Base-by-base conservation (phyloP, 2,113 vertebrate species). In the Phocoena phocoena region DNA sequence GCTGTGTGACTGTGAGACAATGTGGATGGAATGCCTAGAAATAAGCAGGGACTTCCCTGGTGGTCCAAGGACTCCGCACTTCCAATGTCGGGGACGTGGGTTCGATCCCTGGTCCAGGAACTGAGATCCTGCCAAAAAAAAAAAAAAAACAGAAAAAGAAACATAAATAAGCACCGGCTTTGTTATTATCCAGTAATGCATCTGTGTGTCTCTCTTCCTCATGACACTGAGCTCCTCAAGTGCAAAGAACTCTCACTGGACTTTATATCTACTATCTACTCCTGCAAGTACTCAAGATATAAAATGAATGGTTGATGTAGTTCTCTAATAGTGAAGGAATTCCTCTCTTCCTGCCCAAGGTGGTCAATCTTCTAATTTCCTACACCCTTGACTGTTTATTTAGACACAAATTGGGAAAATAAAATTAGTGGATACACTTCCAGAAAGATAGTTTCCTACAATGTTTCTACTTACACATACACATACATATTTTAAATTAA, bases 61-160 rank as follows among this genome's bases (percentile, higher is more conserved):
- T 2, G 0, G 4, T 18, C 41, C 26, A 8, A 38, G 25, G 1
- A 0, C 38, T 17, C 38, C 26, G 1, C 8, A 3, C 23, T 0
- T 17, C 41, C 73, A 1, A 8, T 3, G 73, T 26, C 10, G 15
- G 5, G 41, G 5, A 25, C 0, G 73, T 15, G 5, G 26, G 14
- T 18, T 47, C 26, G 0, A 31, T 11, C 26, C 28, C 73, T 31
- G 73, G 26, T 20, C 44, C 28, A 2, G 41, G 26, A 47, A 44
- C 44, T 31, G 17, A 47, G 41, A 18, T 10, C 26, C 26, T 58
- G 17, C 55, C 8, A 36, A 36, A 36, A 47, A 31, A 31, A 28
- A 0, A 17, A 47, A 28, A 47, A 18, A 14, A 47, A 41, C 41
- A 31, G 14, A 33, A 17, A 31, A 28, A 31, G 28, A 65, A 25